Evolutionary conservation across 2,797 vertebrate species (phyloP), one percentile per base, ranked within the genome.

Genomic region (Platalea minor): DNA sequence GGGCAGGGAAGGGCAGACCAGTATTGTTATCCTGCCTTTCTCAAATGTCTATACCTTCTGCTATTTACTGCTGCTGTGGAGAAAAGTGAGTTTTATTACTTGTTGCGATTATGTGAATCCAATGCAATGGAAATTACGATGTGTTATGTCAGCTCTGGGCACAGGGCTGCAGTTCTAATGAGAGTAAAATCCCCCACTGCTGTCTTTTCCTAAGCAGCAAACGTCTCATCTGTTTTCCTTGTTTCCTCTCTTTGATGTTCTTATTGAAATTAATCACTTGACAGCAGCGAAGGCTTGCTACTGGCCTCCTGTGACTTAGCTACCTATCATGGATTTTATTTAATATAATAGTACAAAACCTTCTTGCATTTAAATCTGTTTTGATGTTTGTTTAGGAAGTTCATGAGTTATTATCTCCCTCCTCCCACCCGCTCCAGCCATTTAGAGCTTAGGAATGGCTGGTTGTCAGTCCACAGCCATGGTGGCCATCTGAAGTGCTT

Each of bases 261-360:
- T 48, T 80, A n/a, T n/a, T 86, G 73, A 93, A 94, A 93, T 91
- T 87, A 88, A 80, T 93, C 90, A 83, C 67, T 88, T 89, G 59
- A 85, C 78, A 89, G 72, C 85, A 93, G 65, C 51, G 53, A 92
- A 92, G 10, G 9, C 76, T 88, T 60, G 46, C 39, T 68, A 3
- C 57, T 72, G 64, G 76, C 57, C 48, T 96, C 83, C 76, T 15
- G 43, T 83, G 83, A 88, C 76, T 95, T 88, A 84, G 69, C 80
- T 86, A 77, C 91, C 69, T 74, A 72, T 85, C 53, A 84, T 3
- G 17, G 69, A 64, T 86, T 94, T 85, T 69, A 85, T 85, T 96
- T 85, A 88, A 90, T 85, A 79, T 45, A 67, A 64, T 37, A 41
- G 13, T 25, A 57, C 25, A 61, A 93, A 91, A 35, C 35, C 25